Evolutionary conservation across 2,113 vertebrate genomes (phyloP).

Genomic region (Pardalotus punctatus): DNA sequence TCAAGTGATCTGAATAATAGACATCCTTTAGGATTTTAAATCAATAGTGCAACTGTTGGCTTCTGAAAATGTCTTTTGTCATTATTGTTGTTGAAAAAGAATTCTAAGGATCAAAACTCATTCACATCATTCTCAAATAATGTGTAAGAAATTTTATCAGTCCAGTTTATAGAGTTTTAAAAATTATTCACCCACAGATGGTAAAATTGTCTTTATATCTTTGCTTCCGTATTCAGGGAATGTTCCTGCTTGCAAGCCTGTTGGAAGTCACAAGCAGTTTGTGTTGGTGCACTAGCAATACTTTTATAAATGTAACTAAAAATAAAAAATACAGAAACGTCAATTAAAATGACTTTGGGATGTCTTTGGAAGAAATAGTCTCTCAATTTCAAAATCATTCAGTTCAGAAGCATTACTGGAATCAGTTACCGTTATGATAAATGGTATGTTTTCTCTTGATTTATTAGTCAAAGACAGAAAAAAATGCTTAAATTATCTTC

Average conservation of each 20-base stretch:
- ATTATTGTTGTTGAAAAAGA: neutral
- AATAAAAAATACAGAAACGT: neutral
- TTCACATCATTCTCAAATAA: neutral
- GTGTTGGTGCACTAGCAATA: neutral
- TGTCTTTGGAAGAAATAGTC: neutral
- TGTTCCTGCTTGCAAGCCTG: neutral
- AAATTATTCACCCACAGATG: neutral
- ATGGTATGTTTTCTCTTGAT: neutral
- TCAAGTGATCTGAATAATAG: neutral
- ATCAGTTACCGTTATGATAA: neutral
- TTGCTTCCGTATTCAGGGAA: neutral
- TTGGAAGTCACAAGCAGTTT: neutral
- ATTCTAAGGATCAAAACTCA: neutral
- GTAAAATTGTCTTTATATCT: neutral
- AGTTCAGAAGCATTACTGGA: neutral
- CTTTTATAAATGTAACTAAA: neutral
- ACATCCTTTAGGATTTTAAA: neutral
- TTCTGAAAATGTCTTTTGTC: neutral
- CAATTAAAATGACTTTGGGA: neutral
- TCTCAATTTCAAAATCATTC: neutral
- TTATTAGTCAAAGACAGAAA: neutral
- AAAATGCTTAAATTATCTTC: neutral
- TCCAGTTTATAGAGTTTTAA: neutral
- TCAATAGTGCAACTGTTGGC: neutral
- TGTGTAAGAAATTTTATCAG: neutral